phyloP scores from a whole-genome alignment of 2,797 vertebrate genomes.

The Gymnoscopelus microlampas region DNA sequence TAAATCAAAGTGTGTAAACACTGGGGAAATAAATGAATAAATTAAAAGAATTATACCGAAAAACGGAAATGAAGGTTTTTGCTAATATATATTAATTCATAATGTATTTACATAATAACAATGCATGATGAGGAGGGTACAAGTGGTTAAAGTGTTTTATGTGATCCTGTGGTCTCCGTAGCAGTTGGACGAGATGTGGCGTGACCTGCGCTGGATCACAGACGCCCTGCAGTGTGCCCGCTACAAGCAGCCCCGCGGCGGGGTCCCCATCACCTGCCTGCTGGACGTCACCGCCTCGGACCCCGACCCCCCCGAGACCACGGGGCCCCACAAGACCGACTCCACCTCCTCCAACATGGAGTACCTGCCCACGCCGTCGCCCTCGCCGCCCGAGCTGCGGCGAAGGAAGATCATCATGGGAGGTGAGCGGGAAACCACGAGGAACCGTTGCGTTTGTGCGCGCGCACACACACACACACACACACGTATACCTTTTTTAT shows the following conservation, averaged over 20 bases:
- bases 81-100: no score
- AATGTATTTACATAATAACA: no score
- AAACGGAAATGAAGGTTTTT: no score
- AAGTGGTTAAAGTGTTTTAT: no score
- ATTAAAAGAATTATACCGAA: no score
- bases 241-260: slow-evolving; percentile 89
- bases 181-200: slow-evolving; percentile 75
- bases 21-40: no score
- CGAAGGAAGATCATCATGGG: slow-evolving; percentile 81
- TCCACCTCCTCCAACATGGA: slow-evolving; percentile 93
- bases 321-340: slow-evolving; percentile 86
- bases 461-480: no score
- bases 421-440: no score
- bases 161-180: background rate
- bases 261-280: slow-evolving; percentile 85
- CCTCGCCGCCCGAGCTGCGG: slow-evolving; percentile 88
- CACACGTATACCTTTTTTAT: no score
- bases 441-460: no score
- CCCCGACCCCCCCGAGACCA: slow-evolving; percentile 46
- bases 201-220: slow-evolving; percentile 86
- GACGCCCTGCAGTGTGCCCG: slow-evolving; percentile 94
- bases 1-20: no score
- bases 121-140: no score
- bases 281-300: slow-evolving; percentile 81
- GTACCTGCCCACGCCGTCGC: slow-evolving; percentile 90